phyloP scores from a whole-genome alignment of 2,113 vertebrate genomes.

The Calypte anna region DNA sequence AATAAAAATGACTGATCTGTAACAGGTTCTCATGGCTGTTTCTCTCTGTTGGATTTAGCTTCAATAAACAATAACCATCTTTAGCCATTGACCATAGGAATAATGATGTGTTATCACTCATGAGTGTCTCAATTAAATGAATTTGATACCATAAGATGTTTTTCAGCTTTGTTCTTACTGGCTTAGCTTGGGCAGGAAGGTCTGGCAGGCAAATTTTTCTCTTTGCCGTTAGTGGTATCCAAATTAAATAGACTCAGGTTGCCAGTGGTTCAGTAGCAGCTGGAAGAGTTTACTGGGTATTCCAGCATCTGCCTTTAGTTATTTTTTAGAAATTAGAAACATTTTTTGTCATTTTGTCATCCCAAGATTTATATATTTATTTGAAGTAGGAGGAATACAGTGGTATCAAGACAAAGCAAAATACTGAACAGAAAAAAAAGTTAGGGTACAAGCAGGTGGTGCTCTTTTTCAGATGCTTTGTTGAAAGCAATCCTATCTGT shows the following conservation, averaged over 20 bases:
- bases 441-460: slow-evolving; percentile 35
- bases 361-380: slow-evolving; percentile 33
- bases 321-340: slow-evolving; percentile 71
- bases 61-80: slow-evolving; percentile 36
- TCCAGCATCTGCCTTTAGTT: slow-evolving; percentile 74
- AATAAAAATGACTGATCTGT: slow-evolving; percentile 39
- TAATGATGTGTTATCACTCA: background rate
- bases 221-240: slow-evolving; percentile 63
- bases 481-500: slow-evolving; percentile 50
- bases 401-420: slow-evolving; percentile 10
- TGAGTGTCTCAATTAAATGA: background rate
- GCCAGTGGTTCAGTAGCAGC: slow-evolving; percentile 75
- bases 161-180: slow-evolving; percentile 40
- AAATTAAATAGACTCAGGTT: slow-evolving; percentile 73
- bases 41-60: slow-evolving; percentile 18
- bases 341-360: slow-evolving; percentile 34
- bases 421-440: background rate
- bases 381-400: slow-evolving; percentile 17
- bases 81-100: slow-evolving; percentile 39
- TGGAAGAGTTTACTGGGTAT: slow-evolving; percentile 72
- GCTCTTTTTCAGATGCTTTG: slow-evolving; percentile 1
- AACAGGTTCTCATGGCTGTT: slow-evolving; percentile 14
- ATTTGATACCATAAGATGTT: slow-evolving; percentile 9
- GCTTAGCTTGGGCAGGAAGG: slow-evolving; percentile 25
- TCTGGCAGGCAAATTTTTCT: slow-evolving; percentile 69